A percentile compares a stretch with the other conserved stretches of the same genome.
Conservation (phyloP, 2,113 vertebrate genomes). For the Labrus mixtus region DNA sequence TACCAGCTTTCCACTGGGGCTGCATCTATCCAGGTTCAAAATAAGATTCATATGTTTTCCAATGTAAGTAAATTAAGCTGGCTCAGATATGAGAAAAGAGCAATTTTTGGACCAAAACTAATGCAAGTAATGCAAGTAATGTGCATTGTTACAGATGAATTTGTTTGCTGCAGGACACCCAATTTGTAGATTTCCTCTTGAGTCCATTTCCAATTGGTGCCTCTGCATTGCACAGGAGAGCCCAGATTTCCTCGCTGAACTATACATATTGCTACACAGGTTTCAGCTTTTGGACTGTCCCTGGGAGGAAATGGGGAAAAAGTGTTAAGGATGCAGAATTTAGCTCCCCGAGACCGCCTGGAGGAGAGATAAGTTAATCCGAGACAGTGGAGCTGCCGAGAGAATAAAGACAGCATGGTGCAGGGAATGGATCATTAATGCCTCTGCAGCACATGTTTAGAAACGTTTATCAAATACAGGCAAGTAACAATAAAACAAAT, state of each 20-base stretch:
- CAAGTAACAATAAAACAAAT: constrained; percentile 50
- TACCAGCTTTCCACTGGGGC: neutral
- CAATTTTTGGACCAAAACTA: neutral
- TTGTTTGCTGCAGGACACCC: constrained; percentile 1
- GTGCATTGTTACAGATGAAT: neutral
- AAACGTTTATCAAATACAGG: constrained; percentile 67
- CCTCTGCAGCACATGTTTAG: constrained; percentile 48
- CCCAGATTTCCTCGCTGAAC: constrained; percentile 49
- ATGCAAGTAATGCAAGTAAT: neutral
- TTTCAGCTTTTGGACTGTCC: constrained; percentile 48
- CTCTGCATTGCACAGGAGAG: constrained; percentile 29
- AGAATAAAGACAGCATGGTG: constrained; percentile 55
- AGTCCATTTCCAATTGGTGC: constrained; percentile 25
- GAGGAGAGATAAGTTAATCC: constrained; percentile 74
- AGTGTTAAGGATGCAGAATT: constrained; percentile 72
- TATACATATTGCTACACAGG: constrained; percentile 25
- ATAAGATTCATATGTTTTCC: too few species aligned
- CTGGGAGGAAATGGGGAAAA: constrained; percentile 52
- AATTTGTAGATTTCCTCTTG: constrained; percentile 11
- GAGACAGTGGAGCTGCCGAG: constrained; percentile 52
- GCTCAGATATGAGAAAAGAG: too few species aligned
- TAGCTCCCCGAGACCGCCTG: constrained; percentile 56
- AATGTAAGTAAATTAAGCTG: too few species aligned
- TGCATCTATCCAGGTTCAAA: neutral
- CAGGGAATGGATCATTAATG: constrained; percentile 69